Percentiles rank a stretch among this genome's conserved stretches.
Evolutionary conservation across 2,797 vertebrate genomes (phyloP).

Genomic region (Pagetopsis macropterus): DNA sequence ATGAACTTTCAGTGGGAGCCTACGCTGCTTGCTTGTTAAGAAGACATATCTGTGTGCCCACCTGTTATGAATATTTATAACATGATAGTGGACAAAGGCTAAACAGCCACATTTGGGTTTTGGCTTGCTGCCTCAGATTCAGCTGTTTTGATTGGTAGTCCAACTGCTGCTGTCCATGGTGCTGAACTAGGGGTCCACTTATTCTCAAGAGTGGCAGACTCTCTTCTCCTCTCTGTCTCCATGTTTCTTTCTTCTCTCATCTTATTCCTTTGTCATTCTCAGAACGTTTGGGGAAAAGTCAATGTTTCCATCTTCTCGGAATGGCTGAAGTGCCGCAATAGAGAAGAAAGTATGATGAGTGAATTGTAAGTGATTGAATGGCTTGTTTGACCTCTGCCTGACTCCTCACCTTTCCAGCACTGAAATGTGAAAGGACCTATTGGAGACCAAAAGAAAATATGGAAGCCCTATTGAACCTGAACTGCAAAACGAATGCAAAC

Average conservation of each 20-base stretch:
- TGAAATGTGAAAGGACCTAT: slow-evolving; percentile 31
- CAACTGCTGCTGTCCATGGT: slow-evolving; percentile 72
- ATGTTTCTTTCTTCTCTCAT: not conserved
- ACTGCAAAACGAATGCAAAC: slow-evolving; percentile 33
- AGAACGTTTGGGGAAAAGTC: slow-evolving; percentile 14
- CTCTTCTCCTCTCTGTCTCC: not conserved
- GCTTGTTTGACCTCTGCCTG: slow-evolving; percentile 29
- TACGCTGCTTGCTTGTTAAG: slow-evolving; percentile 48
- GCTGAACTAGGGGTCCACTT: slow-evolving; percentile 58
- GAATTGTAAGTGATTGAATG: slow-evolving; percentile 42
- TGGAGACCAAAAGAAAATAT: slow-evolving; percentile 38
- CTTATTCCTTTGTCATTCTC: slow-evolving; percentile 18
- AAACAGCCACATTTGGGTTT: slow-evolving; percentile 57
- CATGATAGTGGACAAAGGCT: slow-evolving; percentile 54
- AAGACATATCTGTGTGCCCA: slow-evolving; percentile 56
- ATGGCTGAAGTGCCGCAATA: slow-evolving; percentile 7
- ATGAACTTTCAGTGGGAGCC: slow-evolving; percentile 57
- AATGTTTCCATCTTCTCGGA: slow-evolving; percentile 13
- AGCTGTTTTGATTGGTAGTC: slow-evolving; percentile 26
- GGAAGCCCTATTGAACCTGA: slow-evolving; percentile 46
- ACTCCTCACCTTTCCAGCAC: slow-evolving; percentile 30
- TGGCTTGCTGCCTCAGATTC: slow-evolving; percentile 22
- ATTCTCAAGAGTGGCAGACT: slow-evolving; percentile 1
- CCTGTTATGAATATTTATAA: slow-evolving; percentile 70
- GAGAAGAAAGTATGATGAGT: slow-evolving; percentile 26